Conservation (phyloP, 2,888 invertebrate species). For the Chalcis sispes region DNA sequence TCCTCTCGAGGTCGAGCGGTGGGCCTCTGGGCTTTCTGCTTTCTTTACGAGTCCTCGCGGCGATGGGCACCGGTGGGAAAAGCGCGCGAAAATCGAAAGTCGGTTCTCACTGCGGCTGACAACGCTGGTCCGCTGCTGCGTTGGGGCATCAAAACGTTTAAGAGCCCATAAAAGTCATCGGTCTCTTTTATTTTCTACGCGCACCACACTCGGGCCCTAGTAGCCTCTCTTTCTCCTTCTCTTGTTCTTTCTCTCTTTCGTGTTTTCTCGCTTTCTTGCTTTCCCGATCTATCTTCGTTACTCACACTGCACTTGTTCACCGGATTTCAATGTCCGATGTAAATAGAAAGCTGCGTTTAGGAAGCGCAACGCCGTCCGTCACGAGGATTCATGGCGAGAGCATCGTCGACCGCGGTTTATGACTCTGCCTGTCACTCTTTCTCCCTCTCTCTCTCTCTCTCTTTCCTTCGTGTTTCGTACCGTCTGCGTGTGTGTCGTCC, state of each 20-base stretch:
- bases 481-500: background rate
- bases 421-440: constrained; percentile 7
- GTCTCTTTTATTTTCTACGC: constrained; percentile 58
- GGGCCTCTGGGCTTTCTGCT: background rate
- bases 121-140: background rate
- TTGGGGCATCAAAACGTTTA: constrained; percentile 61
- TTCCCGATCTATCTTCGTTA: background rate
- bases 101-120: constrained; percentile 13
- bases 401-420: constrained; percentile 20
- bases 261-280: background rate
- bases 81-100: constrained; percentile 32
- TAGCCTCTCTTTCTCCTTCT: background rate
- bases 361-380: constrained; percentile 5
- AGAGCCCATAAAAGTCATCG: constrained; percentile 72
- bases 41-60: background rate
- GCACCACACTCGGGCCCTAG: constrained; percentile 9
- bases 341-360: constrained; percentile 7
- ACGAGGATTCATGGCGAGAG: constrained; percentile 15
- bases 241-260: constrained; percentile 34
- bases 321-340: background rate
- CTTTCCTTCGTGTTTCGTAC: background rate
- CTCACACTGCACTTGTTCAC: constrained; percentile 30
- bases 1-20: no score
- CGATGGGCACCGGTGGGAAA: constrained; percentile 3
- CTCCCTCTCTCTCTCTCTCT: background rate